These are phyloP conservation scores for Notocelia uddmanniana DNA, from an alignment of 2,888 invertebrate species.

Conservation along the genomic window DNA sequence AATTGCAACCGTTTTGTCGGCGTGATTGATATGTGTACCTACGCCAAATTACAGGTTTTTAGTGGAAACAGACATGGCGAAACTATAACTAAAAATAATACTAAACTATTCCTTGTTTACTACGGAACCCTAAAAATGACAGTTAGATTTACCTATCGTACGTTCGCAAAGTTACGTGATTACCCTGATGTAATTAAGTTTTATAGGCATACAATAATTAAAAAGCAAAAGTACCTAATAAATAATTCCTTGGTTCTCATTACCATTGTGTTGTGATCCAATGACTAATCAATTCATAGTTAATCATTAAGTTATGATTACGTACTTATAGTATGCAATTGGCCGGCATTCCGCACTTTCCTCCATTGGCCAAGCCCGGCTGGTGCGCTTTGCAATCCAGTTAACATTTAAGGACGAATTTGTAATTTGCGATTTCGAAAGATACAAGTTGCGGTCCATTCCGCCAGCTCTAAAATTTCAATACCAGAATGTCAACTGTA, in stretches of 20 bases:
- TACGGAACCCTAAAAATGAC: too few relatives aligned
- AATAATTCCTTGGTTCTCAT: background rate
- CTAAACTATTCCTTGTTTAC: too few relatives aligned
- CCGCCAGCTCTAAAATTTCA: background rate
- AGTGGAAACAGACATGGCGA: too few relatives aligned
- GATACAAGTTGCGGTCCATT: constrained; percentile 22
- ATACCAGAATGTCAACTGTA: background rate
- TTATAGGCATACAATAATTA: too few relatives aligned
- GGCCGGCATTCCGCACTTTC: background rate
- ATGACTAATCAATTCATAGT: background rate
- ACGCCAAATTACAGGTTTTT: too few relatives aligned
- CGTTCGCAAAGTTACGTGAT: too few relatives aligned
- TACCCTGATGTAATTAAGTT: too few relatives aligned
- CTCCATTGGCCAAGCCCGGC: constrained; percentile 12
- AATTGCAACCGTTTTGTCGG: too few relatives aligned
- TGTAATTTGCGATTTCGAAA: constrained; percentile 36
- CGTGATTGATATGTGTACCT: too few relatives aligned
- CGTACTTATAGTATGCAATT: background rate
- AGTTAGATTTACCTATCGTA: too few relatives aligned
- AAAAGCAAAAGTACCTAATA: background rate
- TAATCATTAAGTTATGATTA: background rate
- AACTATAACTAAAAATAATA: too few relatives aligned
- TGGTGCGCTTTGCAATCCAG: constrained; percentile 34
- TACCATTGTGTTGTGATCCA: background rate
- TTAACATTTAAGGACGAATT: constrained; percentile 42